These are phyloP conservation scores for Harpegnathos saltator DNA, from an alignment of 1,140 invertebrate species.

Conservation along the genomic window DNA sequence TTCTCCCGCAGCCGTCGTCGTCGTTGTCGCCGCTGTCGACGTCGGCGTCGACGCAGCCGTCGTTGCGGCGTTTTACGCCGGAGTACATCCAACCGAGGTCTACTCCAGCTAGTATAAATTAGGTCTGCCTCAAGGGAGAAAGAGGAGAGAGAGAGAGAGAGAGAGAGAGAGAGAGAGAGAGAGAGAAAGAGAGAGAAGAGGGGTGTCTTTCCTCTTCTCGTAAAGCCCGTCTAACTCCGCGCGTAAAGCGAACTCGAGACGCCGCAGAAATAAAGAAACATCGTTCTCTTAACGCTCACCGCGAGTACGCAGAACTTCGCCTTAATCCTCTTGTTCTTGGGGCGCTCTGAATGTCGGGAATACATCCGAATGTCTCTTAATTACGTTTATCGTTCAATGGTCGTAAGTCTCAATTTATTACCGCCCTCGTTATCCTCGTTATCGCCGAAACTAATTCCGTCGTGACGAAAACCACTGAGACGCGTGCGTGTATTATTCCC, in stretches of 20 bases:
- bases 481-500: no score
- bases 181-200: no score
- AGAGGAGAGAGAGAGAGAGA: no score
- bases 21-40: background rate
- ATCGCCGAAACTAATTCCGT: background rate
- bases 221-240: conserved; percentile 24
- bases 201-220: no score
- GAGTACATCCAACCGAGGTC: conserved; percentile 2
- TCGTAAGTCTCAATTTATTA: conserved; percentile 15
- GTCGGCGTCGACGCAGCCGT: no score
- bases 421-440: conserved; percentile 5
- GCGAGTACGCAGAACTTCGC: background rate
- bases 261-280: conserved; percentile 51
- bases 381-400: conserved; percentile 7
- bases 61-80: conserved; percentile 8
- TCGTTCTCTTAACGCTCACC: background rate
- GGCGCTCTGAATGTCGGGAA: background rate
- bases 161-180: no score
- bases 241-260: conserved; percentile 24
- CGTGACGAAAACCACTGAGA: background rate
- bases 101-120: conserved; percentile 43
- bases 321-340: background rate
- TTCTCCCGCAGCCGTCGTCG: background rate
- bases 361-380: background rate
- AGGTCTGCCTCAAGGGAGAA: conserved; percentile 32